phyloP scores from a whole-genome alignment of 2,888 invertebrate genomes.

The Merodon equestris region DNA sequence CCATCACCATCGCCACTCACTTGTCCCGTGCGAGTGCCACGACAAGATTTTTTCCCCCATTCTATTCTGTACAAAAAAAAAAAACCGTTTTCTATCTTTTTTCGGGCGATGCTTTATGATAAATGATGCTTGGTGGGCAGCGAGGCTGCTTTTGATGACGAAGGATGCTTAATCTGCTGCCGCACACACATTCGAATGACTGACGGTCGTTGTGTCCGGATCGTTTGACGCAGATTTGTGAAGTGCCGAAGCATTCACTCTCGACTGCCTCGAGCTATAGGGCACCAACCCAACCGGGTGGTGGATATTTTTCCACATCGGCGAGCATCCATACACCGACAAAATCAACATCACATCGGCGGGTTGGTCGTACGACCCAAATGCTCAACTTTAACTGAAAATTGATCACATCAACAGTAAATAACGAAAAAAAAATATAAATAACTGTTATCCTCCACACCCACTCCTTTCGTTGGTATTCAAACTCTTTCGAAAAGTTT shows the following conservation, averaged over 20 bases:
- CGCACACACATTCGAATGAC: conserved; percentile 18
- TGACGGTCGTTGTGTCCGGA: conserved; percentile 19
- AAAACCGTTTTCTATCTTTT: conserved; percentile 12
- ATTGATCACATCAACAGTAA: conserved; percentile 50
- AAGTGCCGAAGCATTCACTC: conserved; percentile 60
- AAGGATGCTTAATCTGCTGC: conserved; percentile 52
- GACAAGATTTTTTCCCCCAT: conserved; percentile 27
- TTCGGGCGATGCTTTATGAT: conserved; percentile 45
- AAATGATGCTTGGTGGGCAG: conserved; percentile 61
- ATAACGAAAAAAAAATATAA: conserved; percentile 20
- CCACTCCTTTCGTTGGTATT: conserved; percentile 8
- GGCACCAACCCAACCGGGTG: no score
- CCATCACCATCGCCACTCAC: conserved; percentile 18
- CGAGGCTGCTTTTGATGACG: conserved; percentile 48
- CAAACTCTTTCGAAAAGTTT: conserved; percentile 27
- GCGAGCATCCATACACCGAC: conserved; percentile 12
- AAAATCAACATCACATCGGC: not conserved
- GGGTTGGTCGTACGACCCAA: conserved; percentile 4
- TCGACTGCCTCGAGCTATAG: no score
- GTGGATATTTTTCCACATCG: conserved; percentile 42
- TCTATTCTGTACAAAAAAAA: not conserved
- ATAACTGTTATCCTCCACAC: conserved; percentile 9
- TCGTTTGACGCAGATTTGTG: conserved; percentile 69
- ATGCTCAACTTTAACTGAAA: conserved; percentile 18
- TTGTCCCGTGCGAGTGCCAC: conserved; percentile 9